Conservation (phyloP, 53 echinoderm and acorn worm genomes). For the Mesocentrotus franciscanus region DNA sequence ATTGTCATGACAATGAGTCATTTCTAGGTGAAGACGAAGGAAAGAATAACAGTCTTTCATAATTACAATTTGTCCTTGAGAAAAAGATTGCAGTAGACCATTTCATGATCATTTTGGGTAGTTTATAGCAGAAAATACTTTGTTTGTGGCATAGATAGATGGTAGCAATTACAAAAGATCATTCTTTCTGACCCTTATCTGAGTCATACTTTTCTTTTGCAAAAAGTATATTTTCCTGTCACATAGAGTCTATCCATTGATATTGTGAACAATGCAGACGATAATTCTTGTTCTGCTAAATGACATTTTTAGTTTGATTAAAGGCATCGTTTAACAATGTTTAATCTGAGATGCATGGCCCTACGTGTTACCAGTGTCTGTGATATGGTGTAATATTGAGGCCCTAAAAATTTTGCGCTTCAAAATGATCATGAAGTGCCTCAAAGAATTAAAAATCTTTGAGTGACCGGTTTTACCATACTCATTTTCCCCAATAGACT, state of each 20-base stretch:
- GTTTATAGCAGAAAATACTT: neutral
- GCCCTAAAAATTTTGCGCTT: no score
- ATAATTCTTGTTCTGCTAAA: neutral
- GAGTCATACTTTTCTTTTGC: neutral
- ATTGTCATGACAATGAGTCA: constrained; percentile 14
- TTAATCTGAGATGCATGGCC: no score
- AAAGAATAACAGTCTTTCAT: neutral
- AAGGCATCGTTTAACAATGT: no score
- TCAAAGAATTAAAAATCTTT: no score
- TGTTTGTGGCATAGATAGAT: neutral
- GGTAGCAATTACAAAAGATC: neutral
- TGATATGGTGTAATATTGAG: no score
- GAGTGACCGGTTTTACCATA: no score
- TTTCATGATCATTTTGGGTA: neutral
- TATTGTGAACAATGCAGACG: neutral
- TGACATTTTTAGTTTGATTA: neutral
- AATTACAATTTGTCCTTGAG: neutral
- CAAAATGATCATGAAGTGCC: no score
- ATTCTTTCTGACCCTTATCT: neutral
- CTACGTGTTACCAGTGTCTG: no score
- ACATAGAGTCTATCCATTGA: neutral
- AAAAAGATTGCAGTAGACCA: neutral
- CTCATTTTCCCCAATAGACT: no score
- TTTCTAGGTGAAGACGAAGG: neutral
- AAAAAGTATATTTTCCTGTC: neutral